These are phyloP conservation scores for Keiferia lycopersicella DNA, from an alignment of 2,888 invertebrate genomes.

Conservation along the genomic window DNA sequence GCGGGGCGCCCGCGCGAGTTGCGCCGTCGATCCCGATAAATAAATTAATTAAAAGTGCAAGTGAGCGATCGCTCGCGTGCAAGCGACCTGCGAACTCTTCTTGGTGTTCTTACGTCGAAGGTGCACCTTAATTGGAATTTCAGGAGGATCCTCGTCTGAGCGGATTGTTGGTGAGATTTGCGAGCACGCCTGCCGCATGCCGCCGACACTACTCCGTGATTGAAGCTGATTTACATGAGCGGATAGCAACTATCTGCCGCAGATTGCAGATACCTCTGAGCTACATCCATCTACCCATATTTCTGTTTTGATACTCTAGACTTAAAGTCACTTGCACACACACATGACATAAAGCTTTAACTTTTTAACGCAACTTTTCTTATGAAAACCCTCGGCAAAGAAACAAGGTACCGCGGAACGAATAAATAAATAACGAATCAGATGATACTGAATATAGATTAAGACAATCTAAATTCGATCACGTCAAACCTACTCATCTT, in stretches of 20 bases:
- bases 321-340: neutral
- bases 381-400: neutral
- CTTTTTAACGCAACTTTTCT: neutral
- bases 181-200: slow-evolving; percentile 40
- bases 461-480: slow-evolving; percentile 6
- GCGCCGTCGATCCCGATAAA: slow-evolving; percentile 81
- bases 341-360: neutral
- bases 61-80: slow-evolving; percentile 77
- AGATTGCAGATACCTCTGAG: slow-evolving; percentile 1
- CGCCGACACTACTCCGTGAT: slow-evolving; percentile 45
- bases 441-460: slow-evolving; percentile 1
- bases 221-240: slow-evolving; percentile 49
- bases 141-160: slow-evolving; percentile 56
- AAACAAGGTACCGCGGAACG: neutral
- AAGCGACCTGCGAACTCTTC: slow-evolving; percentile 65
- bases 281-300: slow-evolving; percentile 3
- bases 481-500: slow-evolving; percentile 6
- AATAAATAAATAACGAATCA: slow-evolving; percentile 9
- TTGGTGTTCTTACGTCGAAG: slow-evolving; percentile 38
- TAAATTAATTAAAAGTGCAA: slow-evolving; percentile 83
- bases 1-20: slow-evolving; percentile 74
- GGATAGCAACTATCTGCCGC: slow-evolving; percentile 23
- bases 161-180: slow-evolving; percentile 59
- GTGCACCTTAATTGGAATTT: slow-evolving; percentile 75
- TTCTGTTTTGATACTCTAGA: neutral